Evolutionary conservation across 2,888 invertebrate species (phyloP).

Genomic region (Ommatoiulus sabulosus): DNA sequence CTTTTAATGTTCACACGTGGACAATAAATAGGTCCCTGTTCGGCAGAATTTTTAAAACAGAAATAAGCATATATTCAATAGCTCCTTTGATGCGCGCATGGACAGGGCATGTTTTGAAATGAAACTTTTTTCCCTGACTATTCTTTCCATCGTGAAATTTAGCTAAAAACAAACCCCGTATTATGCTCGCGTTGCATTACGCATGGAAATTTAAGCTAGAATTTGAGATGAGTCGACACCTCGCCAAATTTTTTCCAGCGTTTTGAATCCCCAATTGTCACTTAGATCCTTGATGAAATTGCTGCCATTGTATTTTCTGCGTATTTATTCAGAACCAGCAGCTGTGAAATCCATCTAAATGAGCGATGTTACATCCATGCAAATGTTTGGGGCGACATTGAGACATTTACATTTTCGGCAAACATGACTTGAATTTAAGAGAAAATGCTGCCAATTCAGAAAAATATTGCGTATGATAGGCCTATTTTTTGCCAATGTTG

Average conservation of each 20-base stretch:
- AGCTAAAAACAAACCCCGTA: neutral
- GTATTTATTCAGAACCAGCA: slow-evolving; percentile 13
- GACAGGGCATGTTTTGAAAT: neutral
- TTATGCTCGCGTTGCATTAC: neutral
- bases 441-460: neutral
- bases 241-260: neutral
- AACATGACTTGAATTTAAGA: slow-evolving; percentile 7
- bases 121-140: neutral
- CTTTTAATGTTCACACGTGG: neutral
- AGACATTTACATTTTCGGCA: slow-evolving; percentile 5
- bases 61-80: neutral
- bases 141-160: neutral
- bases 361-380: slow-evolving; percentile 22
- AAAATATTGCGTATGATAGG: neutral
- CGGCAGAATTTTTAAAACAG: neutral
- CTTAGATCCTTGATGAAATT: slow-evolving; percentile 30
- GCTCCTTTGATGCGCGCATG: neutral
- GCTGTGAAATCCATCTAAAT: slow-evolving; percentile 25
- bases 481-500: neutral
- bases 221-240: neutral
- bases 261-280: slow-evolving; percentile 40
- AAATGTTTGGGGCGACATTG: slow-evolving; percentile 18
- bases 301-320: slow-evolving; percentile 19
- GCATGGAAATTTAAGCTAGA: neutral
- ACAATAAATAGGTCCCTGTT: neutral